Evolutionary conservation across 2,888 invertebrate species (phyloP).

Genomic region (Magallana nippona): DNA sequence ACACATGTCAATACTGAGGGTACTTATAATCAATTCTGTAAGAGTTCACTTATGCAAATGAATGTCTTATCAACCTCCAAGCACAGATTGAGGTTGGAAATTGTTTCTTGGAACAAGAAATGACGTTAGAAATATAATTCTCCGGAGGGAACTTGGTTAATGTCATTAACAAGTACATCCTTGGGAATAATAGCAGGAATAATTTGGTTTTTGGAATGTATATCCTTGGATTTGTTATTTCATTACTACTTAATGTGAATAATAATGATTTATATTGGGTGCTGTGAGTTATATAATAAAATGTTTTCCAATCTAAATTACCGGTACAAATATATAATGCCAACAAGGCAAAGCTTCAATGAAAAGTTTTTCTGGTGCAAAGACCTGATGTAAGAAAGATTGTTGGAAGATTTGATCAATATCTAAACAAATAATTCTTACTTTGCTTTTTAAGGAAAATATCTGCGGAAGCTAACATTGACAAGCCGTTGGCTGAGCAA

Average conservation of each 20-base stretch:
- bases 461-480: conserved; percentile 44
- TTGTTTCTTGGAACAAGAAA: background rate
- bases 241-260: too few relatives aligned
- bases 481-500: conserved; percentile 11
- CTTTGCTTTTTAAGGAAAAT: conserved; percentile 46
- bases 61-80: background rate
- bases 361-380: background rate
- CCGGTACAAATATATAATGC: too few relatives aligned
- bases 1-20: background rate
- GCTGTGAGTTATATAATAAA: too few relatives aligned
- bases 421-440: background rate
- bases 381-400: too few relatives aligned
- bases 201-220: background rate
- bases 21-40: background rate
- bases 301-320: too few relatives aligned
- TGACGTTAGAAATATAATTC: background rate
- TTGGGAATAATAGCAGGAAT: background rate
- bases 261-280: too few relatives aligned
- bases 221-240: background rate
- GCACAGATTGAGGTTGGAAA: background rate
- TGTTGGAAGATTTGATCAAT: background rate
- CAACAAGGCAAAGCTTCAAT: background rate
- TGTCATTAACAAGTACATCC: conserved; percentile 18
- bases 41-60: conserved; percentile 3
- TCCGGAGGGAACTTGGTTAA: background rate